These are phyloP conservation scores for Lottia gigantea DNA, from an alignment of 2,888 invertebrate genomes.

Conservation along the genomic window DNA sequence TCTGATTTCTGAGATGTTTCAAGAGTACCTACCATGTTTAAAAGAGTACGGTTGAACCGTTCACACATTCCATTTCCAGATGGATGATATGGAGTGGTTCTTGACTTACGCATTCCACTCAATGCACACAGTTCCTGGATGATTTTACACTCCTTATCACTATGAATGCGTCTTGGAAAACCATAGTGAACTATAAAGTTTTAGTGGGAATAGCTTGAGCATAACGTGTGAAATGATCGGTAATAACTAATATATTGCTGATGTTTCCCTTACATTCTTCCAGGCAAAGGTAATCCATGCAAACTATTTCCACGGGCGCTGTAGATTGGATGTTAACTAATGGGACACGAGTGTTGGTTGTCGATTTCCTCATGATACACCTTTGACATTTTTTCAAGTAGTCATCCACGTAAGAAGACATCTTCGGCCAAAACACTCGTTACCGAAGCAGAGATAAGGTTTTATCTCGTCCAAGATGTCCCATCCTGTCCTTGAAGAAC, in stretches of 20 bases:
- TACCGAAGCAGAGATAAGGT: conserved; percentile 16
- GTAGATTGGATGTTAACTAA: conserved; percentile 19
- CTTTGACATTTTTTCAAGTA: conserved; percentile 20
- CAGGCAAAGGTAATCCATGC: conserved; percentile 10
- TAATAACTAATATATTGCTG: conserved; percentile 18
- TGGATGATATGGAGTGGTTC: conserved; percentile 34
- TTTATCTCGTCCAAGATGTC: too few relatives aligned
- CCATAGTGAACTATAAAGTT: conserved; percentile 30
- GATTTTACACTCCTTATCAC: conserved; percentile 28
- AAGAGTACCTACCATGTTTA: conserved; percentile 27
- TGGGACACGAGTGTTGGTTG: conserved; percentile 17
- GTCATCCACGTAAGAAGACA: conserved; percentile 14
- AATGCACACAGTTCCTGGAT: conserved; percentile 26
- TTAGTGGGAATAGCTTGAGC: conserved; percentile 25
- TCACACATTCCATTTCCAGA: conserved; percentile 33
- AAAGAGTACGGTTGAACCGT: conserved; percentile 27
- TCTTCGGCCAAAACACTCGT: conserved; percentile 26
- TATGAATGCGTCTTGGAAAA: conserved; percentile 26
- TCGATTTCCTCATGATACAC: conserved; percentile 21
- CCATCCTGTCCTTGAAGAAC: too few relatives aligned
- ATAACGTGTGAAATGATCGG: conserved; percentile 26
- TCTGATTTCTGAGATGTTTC: conserved; percentile 25
- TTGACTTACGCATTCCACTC: conserved; percentile 24
- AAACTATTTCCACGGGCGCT: conserved; percentile 25
- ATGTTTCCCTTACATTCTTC: conserved; percentile 19